phyloP scores from a whole-genome alignment of 2,113 vertebrate species.

The Urocitellus parryii region DNA sequence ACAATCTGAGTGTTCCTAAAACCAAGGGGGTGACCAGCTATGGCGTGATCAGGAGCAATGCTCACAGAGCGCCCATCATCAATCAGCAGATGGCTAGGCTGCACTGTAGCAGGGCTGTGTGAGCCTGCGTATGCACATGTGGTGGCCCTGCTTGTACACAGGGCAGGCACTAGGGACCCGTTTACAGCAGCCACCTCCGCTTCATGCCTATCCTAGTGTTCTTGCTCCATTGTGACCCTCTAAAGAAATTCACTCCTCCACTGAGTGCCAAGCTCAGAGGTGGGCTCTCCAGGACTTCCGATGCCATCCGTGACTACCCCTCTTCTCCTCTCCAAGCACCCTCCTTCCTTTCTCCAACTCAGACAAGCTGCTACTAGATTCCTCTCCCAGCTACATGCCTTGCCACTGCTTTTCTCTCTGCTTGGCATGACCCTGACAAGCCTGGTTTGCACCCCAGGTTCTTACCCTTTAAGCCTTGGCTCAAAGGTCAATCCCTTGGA shows the following conservation, averaged over 20 bases:
- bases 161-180: neutral
- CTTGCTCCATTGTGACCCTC: neutral
- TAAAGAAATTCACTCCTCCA: neutral
- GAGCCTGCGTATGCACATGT: accelerated
- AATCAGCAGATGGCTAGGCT: neutral
- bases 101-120: accelerated
- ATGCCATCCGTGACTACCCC: neutral
- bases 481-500: neutral
- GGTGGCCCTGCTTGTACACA: neutral
- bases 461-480: neutral
- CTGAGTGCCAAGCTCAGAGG: neutral
- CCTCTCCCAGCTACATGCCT: neutral
- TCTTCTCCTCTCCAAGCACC: neutral
- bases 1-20: neutral
- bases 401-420: neutral
- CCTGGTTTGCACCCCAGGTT: neutral
- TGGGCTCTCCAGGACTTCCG: neutral
- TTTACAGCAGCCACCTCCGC: neutral
- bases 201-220: neutral
- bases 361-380: neutral
- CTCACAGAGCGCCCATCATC: neutral
- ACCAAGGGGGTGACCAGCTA: neutral
- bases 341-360: neutral
- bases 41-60: neutral
- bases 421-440: neutral